These are phyloP conservation scores for Pollenia angustigena DNA, from an alignment of 2,888 invertebrate species.

Conservation along the genomic window DNA sequence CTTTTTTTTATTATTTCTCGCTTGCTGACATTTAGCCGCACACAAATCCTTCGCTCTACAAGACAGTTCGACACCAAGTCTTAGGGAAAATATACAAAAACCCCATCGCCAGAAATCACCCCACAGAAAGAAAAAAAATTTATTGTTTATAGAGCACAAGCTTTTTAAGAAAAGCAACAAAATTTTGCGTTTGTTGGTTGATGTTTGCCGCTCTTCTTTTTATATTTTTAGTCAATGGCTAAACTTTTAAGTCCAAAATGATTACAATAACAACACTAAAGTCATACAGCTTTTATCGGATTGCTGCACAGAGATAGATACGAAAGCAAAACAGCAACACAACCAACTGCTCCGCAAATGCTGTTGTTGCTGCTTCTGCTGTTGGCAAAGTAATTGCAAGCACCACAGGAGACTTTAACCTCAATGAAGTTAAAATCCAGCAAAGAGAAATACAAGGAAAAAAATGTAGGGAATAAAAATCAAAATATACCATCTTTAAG, in stretches of 20 bases:
- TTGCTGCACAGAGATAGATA: conserved; percentile 34
- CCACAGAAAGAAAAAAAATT: conserved; percentile 1
- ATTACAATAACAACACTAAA: conserved; percentile 70
- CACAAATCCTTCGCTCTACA: conserved; percentile 74
- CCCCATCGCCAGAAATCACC: conserved; percentile 43
- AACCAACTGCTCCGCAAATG: conserved; percentile 24
- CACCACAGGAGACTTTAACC: conserved; percentile 68
- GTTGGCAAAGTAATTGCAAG: conserved; percentile 73
- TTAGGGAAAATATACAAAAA: conserved; percentile 19
- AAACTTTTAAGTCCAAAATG: conserved; percentile 69
- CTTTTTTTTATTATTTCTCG: conserved; percentile 7
- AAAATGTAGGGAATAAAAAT: conserved; percentile 58
- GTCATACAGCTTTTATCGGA: neutral
- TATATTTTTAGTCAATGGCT: conserved; percentile 57
- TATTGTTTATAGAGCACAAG: conserved; percentile 21
- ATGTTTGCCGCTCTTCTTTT: conserved; percentile 71
- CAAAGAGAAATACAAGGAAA: conserved; percentile 39
- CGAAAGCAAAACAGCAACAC: conserved; percentile 21
- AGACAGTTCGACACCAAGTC: conserved; percentile 76
- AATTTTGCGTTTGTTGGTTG: conserved; percentile 53
- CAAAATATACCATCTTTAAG: conserved; percentile 75
- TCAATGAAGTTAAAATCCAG: conserved; percentile 50
- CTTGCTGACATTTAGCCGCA: conserved; percentile 68
- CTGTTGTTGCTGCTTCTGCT: conserved; percentile 63
- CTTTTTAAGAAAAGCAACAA: conserved; percentile 35